These are phyloP conservation scores for Galagoides demidoff DNA, from an alignment of 2,797 vertebrate species.

Conservation along the genomic window DNA sequence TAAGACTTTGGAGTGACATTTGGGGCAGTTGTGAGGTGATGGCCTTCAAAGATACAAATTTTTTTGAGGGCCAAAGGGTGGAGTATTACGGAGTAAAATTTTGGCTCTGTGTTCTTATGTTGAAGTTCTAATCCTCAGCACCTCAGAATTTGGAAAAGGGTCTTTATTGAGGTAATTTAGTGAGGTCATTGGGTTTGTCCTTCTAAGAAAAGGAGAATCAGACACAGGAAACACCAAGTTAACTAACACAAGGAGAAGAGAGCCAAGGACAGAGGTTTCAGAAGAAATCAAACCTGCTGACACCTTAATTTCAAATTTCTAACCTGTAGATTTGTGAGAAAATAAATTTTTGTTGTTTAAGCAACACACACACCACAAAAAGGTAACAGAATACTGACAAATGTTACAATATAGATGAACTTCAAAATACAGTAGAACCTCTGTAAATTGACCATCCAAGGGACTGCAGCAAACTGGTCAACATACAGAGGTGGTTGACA, in stretches of 20 bases:
- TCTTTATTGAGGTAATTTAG: neutral
- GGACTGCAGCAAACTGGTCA: too few species aligned
- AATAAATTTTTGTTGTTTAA: neutral
- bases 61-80: neutral
- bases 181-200: neutral
- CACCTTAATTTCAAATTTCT: neutral
- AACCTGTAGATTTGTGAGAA: neutral
- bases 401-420: neutral
- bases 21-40: neutral
- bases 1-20: neutral
- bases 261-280: neutral
- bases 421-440: neutral
- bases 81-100: neutral
- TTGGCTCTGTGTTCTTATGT: neutral
- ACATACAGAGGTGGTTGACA: too few species aligned
- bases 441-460: too few species aligned
- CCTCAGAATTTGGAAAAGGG: neutral
- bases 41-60: neutral
- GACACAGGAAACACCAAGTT: neutral
- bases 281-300: neutral
- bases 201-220: neutral
- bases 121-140: neutral
- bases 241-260: neutral
- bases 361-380: neutral
- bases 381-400: neutral